These are phyloP conservation scores for Allolobophora icterica DNA, from an alignment of 2,888 invertebrate genomes.

Conservation along the genomic window DNA sequence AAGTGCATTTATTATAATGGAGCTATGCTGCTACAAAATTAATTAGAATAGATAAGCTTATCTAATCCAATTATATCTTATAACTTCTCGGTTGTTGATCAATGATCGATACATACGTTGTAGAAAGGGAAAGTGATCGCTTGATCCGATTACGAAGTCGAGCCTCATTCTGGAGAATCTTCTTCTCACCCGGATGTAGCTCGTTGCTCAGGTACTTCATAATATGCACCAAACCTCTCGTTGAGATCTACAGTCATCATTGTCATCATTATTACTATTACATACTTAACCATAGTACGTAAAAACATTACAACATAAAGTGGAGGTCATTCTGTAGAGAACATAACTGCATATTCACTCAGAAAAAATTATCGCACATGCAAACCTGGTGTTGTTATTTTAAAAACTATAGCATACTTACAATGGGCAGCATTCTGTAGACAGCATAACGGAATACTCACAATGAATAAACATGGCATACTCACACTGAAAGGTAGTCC, in stretches of 20 bases:
- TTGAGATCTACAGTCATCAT: conserved; percentile 76
- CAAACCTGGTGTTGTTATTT: no score
- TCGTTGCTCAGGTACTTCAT: conserved; percentile 83
- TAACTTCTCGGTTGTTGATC: not conserved
- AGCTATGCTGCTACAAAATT: not conserved
- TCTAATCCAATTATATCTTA: not conserved
- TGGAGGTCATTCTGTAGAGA: no score
- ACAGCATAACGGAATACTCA: not conserved
- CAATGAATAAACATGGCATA: not conserved
- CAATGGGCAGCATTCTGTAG: no score
- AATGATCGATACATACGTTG: conserved; percentile 28
- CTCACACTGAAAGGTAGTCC: not conserved
- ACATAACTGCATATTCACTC: not conserved
- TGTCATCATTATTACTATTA: not conserved
- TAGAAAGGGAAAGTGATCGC: conserved; percentile 38
- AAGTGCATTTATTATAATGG: not conserved
- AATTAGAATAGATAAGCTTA: not conserved
- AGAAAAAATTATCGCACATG: no score
- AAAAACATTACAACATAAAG: not conserved
- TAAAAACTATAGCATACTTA: no score
- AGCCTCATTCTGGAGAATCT: not conserved
- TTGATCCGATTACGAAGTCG: conserved; percentile 35
- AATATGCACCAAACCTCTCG: conserved; percentile 89
- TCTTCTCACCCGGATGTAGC: conserved; percentile 38
- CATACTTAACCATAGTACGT: not conserved